A percentile compares a stretch with the other conserved stretches of the same genome.
phyloP scores from a whole-genome alignment of 2,888 invertebrate genomes.

The Stramonita haemastoma region DNA sequence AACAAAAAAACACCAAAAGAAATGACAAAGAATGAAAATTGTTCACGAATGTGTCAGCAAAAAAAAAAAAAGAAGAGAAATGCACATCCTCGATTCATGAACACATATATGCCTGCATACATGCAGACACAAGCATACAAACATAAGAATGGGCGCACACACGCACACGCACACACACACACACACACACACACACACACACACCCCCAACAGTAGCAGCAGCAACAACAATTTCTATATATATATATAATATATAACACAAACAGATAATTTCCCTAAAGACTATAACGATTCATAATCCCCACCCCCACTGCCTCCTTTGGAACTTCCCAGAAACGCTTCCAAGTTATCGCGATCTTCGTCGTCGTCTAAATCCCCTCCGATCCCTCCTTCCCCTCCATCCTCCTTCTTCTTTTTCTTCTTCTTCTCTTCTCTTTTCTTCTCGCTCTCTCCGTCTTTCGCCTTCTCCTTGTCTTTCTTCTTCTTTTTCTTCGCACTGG shows the following conservation, averaged over 20 bases:
- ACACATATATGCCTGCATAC: not conserved
- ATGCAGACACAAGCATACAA: not conserved
- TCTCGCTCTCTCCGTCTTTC: slow-evolving; percentile 45
- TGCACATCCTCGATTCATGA: too few relatives aligned
- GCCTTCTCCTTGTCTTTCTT: slow-evolving; percentile 45
- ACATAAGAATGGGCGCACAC: not conserved
- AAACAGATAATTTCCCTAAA: not conserved
- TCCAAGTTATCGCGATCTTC: slow-evolving; percentile 66
- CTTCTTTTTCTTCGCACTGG: slow-evolving; percentile 16
- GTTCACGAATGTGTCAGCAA: too few relatives aligned
- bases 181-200: not conserved
- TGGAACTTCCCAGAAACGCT: slow-evolving; percentile 65
- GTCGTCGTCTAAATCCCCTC: slow-evolving; percentile 56
- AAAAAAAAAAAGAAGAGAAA: too few relatives aligned
- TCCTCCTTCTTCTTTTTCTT: slow-evolving; percentile 51
- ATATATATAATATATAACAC: too few relatives aligned
- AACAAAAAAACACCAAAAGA: too few relatives aligned
- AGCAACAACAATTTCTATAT: too few relatives aligned
- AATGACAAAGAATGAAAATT: too few relatives aligned
- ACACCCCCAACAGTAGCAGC: not conserved
- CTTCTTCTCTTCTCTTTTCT: slow-evolving; percentile 50
- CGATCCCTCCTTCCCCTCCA: slow-evolving; percentile 52
- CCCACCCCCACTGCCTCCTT: slow-evolving; percentile 50
- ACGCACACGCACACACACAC: not conserved
- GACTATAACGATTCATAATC: slow-evolving; percentile 63